These are phyloP conservation scores for Malthinus flaveolus DNA, from an alignment of 2,888 invertebrate species.

Conservation along the genomic window DNA sequence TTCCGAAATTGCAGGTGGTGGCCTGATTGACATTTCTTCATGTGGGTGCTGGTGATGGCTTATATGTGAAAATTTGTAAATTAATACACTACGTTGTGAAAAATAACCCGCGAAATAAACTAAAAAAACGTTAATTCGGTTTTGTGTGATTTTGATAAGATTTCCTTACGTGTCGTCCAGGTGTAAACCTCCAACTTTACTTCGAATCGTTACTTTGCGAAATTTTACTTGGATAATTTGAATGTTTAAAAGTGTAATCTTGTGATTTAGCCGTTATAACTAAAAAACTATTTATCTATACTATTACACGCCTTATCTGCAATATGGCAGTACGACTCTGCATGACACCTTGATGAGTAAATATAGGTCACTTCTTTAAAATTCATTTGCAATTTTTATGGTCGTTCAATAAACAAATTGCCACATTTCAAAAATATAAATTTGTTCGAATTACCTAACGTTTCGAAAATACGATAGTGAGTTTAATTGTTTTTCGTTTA, in stretches of 20 bases:
- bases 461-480: background rate
- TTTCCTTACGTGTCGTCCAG: background rate
- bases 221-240: constrained; percentile 5
- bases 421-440: too few relatives aligned
- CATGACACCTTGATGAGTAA: constrained; percentile 38
- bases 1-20: constrained; percentile 54
- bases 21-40: constrained; percentile 55
- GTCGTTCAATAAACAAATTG: background rate
- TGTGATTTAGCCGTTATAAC: background rate
- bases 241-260: background rate
- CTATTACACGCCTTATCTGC: constrained; percentile 35
- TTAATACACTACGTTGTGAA: constrained; percentile 8
- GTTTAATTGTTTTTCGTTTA: constrained; percentile 1
- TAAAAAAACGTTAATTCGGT: background rate
- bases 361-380: constrained; percentile 40
- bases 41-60: constrained; percentile 46
- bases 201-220: too few relatives aligned
- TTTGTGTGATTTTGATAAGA: background rate
- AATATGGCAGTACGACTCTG: constrained; percentile 41
- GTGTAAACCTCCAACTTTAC: too few relatives aligned
- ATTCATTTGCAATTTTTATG: background rate
- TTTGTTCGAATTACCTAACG: background rate
- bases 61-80: constrained; percentile 35
- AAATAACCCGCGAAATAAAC: background rate
- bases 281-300: background rate